Evolutionary conservation across 1,140 invertebrate species (phyloP).

Genomic region (Hirudo medicinalis): DNA sequence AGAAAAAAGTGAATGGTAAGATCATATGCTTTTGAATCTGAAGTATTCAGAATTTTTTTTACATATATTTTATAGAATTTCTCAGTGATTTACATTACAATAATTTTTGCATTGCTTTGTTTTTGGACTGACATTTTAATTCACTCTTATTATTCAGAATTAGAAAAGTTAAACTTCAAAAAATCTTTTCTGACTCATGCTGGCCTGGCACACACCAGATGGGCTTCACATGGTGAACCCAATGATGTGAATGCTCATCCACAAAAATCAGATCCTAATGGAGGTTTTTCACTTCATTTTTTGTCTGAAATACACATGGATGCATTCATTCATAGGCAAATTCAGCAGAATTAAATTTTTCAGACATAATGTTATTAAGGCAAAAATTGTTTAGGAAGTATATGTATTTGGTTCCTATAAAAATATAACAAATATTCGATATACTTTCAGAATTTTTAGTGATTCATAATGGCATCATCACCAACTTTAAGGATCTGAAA

Average conservation of each 20-base stretch:
- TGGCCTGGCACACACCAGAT: slow-evolving; percentile 95
- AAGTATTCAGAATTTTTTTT: neutral
- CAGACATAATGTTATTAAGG: neutral
- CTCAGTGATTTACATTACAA: neutral
- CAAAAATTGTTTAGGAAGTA: neutral
- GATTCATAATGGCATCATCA: slow-evolving; percentile 96
- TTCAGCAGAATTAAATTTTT: neutral
- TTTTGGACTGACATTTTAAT: neutral
- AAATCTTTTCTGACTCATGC: slow-evolving; percentile 61
- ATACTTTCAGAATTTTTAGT: slow-evolving; percentile 66
- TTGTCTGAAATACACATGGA: neutral
- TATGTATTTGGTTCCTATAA: neutral
- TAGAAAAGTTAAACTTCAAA: slow-evolving; percentile 47
- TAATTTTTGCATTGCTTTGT: neutral
- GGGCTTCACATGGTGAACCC: slow-evolving; percentile 97
- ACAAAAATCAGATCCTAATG: slow-evolving; percentile 77
- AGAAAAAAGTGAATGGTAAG: slow-evolving; percentile 68
- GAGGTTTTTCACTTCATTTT: slow-evolving; percentile 26
- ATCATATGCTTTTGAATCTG: neutral
- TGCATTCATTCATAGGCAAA: neutral
- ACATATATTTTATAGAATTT: neutral
- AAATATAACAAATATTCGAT: slow-evolving; percentile 10
- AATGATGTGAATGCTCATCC: slow-evolving; percentile 86
- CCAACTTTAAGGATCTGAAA: slow-evolving; percentile 98
- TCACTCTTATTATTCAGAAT: neutral